Percentiles rank a stretch among this genome's conserved stretches.
Evolutionary conservation across 2,113 vertebrate genomes (phyloP).

Genomic region (Ictalurus punctatus): DNA sequence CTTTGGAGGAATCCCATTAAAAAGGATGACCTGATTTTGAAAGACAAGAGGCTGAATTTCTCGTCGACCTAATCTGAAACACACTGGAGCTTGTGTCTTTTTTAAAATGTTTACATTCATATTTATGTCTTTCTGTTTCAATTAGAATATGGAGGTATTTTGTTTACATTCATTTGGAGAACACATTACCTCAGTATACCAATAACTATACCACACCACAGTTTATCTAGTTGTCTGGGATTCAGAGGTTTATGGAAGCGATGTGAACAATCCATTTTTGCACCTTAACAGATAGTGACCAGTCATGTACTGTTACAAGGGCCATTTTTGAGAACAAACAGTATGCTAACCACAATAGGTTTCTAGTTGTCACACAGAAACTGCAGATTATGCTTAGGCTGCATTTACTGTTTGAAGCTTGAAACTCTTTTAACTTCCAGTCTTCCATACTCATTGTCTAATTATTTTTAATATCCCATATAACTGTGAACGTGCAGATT

Average conservation of each 20-base stretch:
- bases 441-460: background rate
- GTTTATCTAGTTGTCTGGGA: constrained; percentile 34
- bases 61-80: constrained; percentile 64
- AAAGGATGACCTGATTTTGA: constrained; percentile 59
- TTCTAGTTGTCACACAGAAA: background rate
- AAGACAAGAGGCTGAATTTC: constrained; percentile 81
- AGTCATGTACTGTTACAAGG: background rate
- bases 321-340: background rate
- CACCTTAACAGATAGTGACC: background rate
- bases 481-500: background rate
- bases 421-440: background rate
- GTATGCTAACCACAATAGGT: background rate
- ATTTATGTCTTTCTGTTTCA: background rate
- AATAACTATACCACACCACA: background rate
- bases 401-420: background rate
- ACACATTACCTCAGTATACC: constrained; percentile 57
- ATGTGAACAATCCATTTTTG: constrained; percentile 27
- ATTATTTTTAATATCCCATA: background rate
- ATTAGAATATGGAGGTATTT: background rate
- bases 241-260: constrained; percentile 10
- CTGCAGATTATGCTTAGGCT: background rate
- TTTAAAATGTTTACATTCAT: background rate
- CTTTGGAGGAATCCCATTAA: constrained; percentile 82
- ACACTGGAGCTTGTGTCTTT: background rate
- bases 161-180: constrained; percentile 57